Conservation (phyloP, 2,888 invertebrate species). For the Odontocerum albicorne region DNA sequence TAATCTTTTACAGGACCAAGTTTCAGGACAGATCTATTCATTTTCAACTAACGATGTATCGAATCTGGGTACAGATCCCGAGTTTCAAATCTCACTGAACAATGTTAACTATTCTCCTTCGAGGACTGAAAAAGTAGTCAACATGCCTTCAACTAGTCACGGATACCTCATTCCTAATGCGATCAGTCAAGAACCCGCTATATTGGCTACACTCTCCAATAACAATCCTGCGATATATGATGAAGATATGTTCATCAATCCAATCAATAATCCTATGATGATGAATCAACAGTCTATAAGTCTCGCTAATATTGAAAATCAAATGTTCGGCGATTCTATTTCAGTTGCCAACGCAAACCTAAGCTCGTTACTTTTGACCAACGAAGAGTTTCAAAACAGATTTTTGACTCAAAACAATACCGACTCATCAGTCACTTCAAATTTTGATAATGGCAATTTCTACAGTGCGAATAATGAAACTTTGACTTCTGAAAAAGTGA, state of each 20-base stretch:
- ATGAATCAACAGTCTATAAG: constrained; percentile 44
- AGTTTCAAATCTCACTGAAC: constrained; percentile 44
- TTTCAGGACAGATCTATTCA: constrained; percentile 48
- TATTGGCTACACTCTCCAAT: constrained; percentile 56
- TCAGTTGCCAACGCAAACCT: constrained; percentile 66
- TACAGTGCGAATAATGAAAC: constrained; percentile 47
- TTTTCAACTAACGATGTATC: constrained; percentile 54
- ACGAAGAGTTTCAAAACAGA: constrained; percentile 50
- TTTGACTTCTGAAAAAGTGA: constrained; percentile 42
- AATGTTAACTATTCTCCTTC: constrained; percentile 38
- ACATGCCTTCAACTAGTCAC: constrained; percentile 64
- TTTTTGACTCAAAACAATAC: constrained; percentile 41
- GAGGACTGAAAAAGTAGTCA: constrained; percentile 51
- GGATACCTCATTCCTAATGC: constrained; percentile 65
- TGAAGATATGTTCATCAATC: constrained; percentile 48
- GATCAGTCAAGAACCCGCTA: constrained; percentile 59
- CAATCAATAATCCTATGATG: constrained; percentile 48
- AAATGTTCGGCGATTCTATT: constrained; percentile 44
- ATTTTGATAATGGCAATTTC: constrained; percentile 47
- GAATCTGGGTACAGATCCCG: constrained; percentile 38
- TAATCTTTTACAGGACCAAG: constrained; percentile 39
- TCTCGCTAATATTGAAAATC: constrained; percentile 47
- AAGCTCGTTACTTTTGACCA: constrained; percentile 59
- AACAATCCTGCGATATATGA: constrained; percentile 54
- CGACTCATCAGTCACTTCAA: constrained; percentile 11